Conservation (phyloP, 2,797 vertebrate species). For the Pseudochaenichthys georgianus region DNA sequence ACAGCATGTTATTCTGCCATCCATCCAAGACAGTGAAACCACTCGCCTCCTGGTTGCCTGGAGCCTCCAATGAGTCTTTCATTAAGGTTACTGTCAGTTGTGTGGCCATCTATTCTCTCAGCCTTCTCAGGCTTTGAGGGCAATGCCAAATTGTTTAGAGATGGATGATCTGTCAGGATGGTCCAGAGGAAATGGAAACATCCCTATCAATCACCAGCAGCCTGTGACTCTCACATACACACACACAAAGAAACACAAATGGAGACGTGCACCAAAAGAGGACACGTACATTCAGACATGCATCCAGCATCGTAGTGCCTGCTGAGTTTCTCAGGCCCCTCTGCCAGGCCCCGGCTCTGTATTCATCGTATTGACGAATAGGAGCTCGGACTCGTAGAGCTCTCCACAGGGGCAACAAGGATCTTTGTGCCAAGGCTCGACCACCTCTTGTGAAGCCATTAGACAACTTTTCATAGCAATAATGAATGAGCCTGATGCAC, state of each 20-base stretch:
- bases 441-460: slow-evolving; percentile 44
- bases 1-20: slow-evolving; percentile 72
- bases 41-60: slow-evolving; percentile 52
- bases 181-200: slow-evolving; percentile 83
- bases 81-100: slow-evolving; percentile 83
- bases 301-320: slow-evolving; percentile 39
- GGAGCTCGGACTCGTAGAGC: slow-evolving; percentile 13
- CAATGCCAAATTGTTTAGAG: slow-evolving; percentile 86
- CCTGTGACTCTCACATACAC: slow-evolving; percentile 27
- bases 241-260: slow-evolving; percentile 57
- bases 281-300: slow-evolving; percentile 51
- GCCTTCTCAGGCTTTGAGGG: slow-evolving; percentile 75
- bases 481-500: slow-evolving; percentile 47
- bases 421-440: slow-evolving; percentile 45
- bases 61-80: slow-evolving; percentile 76
- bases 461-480: slow-evolving; percentile 50
- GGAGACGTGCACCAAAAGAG: slow-evolving; percentile 48
- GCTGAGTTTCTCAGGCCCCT: slow-evolving; percentile 62
- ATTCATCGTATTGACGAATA: slow-evolving; percentile 52
- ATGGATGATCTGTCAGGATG: slow-evolving; percentile 85
- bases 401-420: slow-evolving; percentile 30
- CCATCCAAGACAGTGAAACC: slow-evolving; percentile 64
- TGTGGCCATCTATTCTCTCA: slow-evolving; percentile 66
- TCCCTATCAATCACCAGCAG: slow-evolving; percentile 86
- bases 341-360: slow-evolving; percentile 45